Percentiles rank a stretch among this genome's conserved stretches.
These are phyloP conservation scores for Gandaritis pyraliata DNA, from an alignment of 2,888 invertebrate species.

Conservation along the genomic window DNA sequence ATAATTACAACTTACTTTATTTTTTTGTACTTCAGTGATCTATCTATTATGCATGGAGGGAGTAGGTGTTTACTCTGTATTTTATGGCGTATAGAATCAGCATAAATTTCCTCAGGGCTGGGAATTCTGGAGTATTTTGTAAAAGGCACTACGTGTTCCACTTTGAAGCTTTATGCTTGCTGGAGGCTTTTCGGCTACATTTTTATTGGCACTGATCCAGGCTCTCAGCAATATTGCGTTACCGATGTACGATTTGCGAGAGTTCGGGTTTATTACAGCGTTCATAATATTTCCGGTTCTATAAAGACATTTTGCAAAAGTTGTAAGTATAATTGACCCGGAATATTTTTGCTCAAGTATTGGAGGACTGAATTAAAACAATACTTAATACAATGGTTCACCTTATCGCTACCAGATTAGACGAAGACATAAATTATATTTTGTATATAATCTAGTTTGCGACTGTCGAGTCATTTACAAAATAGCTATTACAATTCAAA, in stretches of 20 bases:
- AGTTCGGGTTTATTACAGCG: conserved; percentile 30
- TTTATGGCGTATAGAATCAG: neutral
- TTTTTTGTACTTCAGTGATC: no score
- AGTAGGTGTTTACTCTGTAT: no score
- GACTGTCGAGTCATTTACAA: no score
- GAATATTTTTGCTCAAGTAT: neutral
- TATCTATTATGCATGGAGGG: no score
- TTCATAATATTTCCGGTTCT: conserved; percentile 23
- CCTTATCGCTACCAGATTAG: no score
- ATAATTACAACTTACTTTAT: no score
- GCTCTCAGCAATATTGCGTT: conserved; percentile 45
- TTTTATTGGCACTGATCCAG: conserved; percentile 49
- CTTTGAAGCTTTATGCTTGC: conserved; percentile 24
- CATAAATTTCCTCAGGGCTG: no score
- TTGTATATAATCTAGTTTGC: no score
- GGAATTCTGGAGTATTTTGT: neutral
- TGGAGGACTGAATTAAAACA: neutral
- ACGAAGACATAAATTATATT: no score
- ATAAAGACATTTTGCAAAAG: conserved; percentile 6
- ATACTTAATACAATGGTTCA: no score
- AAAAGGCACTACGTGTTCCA: neutral
- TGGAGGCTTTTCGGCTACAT: conserved; percentile 27
- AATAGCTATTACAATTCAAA: no score
- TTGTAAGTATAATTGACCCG: neutral
- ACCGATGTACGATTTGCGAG: conserved; percentile 27